These are phyloP conservation scores for Ceratina japonica DNA, from an alignment of 1,140 invertebrate genomes.

Conservation along the genomic window DNA sequence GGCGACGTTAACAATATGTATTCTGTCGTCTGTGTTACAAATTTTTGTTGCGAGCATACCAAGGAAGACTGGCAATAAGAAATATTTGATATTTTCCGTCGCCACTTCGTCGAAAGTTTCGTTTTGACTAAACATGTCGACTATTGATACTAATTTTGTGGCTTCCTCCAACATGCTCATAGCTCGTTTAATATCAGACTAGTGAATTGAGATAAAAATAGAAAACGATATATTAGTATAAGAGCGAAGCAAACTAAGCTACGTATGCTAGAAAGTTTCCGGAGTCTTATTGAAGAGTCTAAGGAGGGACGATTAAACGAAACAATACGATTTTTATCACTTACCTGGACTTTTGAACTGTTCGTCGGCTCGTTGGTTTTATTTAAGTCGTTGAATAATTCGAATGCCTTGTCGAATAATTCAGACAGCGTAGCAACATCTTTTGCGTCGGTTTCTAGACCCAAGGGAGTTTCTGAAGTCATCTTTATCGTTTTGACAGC, in stretches of 20 bases:
- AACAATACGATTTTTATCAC: not conserved
- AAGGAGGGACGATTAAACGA: not conserved
- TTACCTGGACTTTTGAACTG: conserved; percentile 82
- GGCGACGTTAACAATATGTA: conserved; percentile 85
- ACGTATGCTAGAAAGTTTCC: not conserved
- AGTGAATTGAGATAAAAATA: conserved; percentile 30
- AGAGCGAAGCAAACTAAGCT: not conserved
- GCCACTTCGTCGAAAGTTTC: conserved; percentile 93
- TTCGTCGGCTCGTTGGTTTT: conserved; percentile 82
- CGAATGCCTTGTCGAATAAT: conserved; percentile 83
- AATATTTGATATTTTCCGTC: conserved; percentile 91
- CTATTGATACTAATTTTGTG: conserved; percentile 87
- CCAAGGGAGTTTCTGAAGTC: conserved; percentile 12
- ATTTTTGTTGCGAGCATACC: conserved; percentile 87
- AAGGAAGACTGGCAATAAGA: conserved; percentile 90
- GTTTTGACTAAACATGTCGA: conserved; percentile 92
- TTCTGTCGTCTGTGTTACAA: conserved; percentile 81
- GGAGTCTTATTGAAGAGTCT: not conserved
- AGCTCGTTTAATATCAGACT: conserved; percentile 83
- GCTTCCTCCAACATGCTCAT: conserved; percentile 88
- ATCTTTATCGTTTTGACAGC: conserved; percentile 14
- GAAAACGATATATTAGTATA: conserved; percentile 9
- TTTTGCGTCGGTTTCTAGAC: conserved; percentile 26
- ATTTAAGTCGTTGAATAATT: conserved; percentile 81
- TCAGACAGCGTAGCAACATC: conserved; percentile 75